Evolutionary conservation across 2,888 invertebrate species (phyloP).

Genomic region (Drosophila meridionalis): DNA sequence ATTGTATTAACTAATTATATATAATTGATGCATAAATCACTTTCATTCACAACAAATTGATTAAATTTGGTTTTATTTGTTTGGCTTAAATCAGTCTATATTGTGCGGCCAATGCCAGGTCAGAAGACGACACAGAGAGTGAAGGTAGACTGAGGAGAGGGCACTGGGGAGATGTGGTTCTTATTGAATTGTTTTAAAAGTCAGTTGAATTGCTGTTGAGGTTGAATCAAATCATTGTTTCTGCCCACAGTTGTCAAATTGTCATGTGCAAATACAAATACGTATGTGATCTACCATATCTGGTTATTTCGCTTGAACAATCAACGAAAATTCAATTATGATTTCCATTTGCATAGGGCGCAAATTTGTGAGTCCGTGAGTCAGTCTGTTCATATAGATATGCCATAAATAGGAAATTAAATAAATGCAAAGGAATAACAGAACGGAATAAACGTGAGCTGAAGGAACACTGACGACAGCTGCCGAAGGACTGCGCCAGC

Average conservation of each 20-base stretch:
- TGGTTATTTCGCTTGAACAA: constrained; percentile 22
- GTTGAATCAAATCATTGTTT: constrained; percentile 6
- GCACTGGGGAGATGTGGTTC: not conserved
- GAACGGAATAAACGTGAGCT: not conserved
- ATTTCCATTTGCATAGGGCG: constrained; percentile 30
- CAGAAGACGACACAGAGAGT: no score
- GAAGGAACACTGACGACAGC: not conserved
- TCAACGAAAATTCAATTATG: constrained; percentile 44
- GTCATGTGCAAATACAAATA: not conserved
- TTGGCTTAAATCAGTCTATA: not conserved
- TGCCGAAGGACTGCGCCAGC: constrained; percentile 1
- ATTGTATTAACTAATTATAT: not conserved
- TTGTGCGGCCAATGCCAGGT: not conserved
- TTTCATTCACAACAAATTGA: not conserved
- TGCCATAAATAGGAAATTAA: constrained; percentile 62
- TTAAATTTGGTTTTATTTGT: no score
- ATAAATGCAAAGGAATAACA: constrained; percentile 42
- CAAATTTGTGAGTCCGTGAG: constrained; percentile 13
- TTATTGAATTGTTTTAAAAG: constrained; percentile 4
- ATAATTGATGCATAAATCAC: not conserved
- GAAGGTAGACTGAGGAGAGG: not conserved
- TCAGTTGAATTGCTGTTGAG: not conserved
- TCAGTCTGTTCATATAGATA: constrained; percentile 1
- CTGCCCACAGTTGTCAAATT: not conserved
- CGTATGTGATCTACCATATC: constrained; percentile 4